Evolutionary conservation across 2,888 invertebrate genomes (phyloP), one percentile per base, ranked within the genome.

Genomic region (Holacanthella duospinosa): DNA sequence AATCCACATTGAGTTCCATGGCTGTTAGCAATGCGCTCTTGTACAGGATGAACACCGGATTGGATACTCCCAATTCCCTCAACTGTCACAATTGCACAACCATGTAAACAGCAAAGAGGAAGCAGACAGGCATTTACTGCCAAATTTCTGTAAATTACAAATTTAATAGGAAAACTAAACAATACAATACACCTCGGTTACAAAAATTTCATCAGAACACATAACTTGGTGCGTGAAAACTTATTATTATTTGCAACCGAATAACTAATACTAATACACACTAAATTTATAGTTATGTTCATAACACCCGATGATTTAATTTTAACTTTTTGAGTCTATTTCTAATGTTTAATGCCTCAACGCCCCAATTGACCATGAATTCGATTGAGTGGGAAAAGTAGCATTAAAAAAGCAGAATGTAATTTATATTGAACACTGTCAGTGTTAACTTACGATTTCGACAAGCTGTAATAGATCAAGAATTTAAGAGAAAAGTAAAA

Each of bases 1-100:
- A 92, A 94, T 0, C 94, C 94, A 76, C 95, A 95, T 77, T 95
- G 95, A 0, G 93, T 90, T 0, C 95, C 95, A 75, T 95, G 93
- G 0, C 90, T 83, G 78, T 88, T 88, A 0, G 92, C 92, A 68
- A 94, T 83, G 69, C 91, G 80, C 74, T 91, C 89, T 73, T 65
- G 36, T 24, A 59, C 4, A 9, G 36, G 36, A 12, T 28, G 29
- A 16, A 55, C 9, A 26, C 27, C n/a, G 6, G 19, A 21, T 6
- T 26, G 24, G 26, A 55, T 6, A 26, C 28, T 55, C 12, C 55
- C 55, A 26, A 61, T 73, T 0, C 94, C 95, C 80, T 96, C 95
- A 0, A 94, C 86, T 0, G 95, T 95, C 0, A 91, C 93, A 0
- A 96, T 86, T 1, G 94, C 88, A 74, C 87, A 77, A 0, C 94